phyloP scores from a whole-genome alignment of 2,113 vertebrate species.

The Puffinus mauretanicus region DNA sequence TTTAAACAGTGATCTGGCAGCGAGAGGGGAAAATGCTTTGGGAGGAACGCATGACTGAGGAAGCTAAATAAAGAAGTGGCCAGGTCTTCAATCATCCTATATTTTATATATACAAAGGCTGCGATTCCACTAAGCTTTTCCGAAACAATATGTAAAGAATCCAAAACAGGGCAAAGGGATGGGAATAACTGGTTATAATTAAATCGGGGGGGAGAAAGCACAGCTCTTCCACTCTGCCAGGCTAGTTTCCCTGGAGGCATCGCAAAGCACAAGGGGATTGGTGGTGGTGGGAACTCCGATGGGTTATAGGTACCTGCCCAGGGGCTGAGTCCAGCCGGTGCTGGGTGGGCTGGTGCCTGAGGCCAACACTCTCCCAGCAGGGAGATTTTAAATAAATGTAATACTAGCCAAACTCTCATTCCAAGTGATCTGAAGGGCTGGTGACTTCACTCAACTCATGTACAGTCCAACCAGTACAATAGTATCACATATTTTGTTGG shows the following conservation, averaged over 20 bases:
- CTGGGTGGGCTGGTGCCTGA: not conserved
- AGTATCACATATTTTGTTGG: not conserved
- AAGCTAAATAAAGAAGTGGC: conserved; percentile 57
- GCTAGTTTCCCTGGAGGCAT: not conserved
- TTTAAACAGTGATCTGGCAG: conserved; percentile 70
- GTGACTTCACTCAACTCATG: not conserved
- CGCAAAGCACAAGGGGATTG: not conserved
- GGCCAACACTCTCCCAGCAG: not conserved
- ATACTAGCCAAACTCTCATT: not conserved
- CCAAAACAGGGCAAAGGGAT: not conserved
- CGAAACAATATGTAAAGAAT: conserved; percentile 57
- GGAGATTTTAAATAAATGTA: not conserved
- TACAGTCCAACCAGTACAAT: not conserved
- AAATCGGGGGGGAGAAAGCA: not conserved
- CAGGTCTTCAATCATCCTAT: conserved; percentile 59
- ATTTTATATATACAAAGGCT: conserved; percentile 64
- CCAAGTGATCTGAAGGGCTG: not conserved
- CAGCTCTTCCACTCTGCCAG: not conserved
- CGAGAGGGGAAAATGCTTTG: conserved; percentile 37
- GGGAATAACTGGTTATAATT: conserved; percentile 37
- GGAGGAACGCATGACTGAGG: conserved; percentile 35
- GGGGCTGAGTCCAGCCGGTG: not conserved
- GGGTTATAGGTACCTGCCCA: not conserved
- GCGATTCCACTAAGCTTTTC: conserved; percentile 50
- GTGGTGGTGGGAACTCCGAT: not conserved